Conservation (phyloP, 1,140 invertebrate genomes). For the Brachionus plicatilis region DNA sequence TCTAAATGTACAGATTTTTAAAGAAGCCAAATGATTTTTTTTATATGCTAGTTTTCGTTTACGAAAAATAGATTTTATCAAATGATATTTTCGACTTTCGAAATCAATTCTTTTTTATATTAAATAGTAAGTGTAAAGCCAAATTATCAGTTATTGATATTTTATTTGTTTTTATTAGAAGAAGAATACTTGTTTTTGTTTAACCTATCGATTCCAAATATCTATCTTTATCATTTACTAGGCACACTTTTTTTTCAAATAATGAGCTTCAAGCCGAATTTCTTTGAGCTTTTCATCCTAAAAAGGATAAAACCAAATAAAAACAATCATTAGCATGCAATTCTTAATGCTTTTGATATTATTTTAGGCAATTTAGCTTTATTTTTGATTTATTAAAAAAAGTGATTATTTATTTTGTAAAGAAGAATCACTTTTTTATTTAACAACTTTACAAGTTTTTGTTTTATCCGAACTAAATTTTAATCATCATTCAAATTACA, state of each 20-base stretch:
- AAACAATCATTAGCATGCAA: not conserved
- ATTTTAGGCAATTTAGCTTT: no score
- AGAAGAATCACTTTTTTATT: no score
- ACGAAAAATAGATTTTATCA: not conserved
- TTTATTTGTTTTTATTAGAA: constrained; percentile 23
- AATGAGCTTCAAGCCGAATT: constrained; percentile 7
- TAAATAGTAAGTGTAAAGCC: not conserved
- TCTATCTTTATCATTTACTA: not conserved
- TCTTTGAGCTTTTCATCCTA: not conserved
- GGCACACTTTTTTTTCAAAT: constrained; percentile 6
- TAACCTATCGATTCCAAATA: constrained; percentile 11
- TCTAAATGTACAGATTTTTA: not conserved
- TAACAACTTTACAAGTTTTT: no score
- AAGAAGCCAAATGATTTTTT: not conserved
- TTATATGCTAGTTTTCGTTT: not conserved
- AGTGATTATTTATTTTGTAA: no score
- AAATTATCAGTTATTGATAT: constrained; percentile 23
- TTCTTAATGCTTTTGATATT: no score
- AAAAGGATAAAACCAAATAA: not conserved
- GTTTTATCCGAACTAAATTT: no score
- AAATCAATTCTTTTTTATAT: not conserved
- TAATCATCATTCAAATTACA: no score
- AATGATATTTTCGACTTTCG: not conserved
- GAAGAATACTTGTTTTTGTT: not conserved
- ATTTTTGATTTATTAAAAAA: no score